phyloP scores from a whole-genome alignment of 2,888 invertebrate genomes.

The Tinea trinotella region DNA sequence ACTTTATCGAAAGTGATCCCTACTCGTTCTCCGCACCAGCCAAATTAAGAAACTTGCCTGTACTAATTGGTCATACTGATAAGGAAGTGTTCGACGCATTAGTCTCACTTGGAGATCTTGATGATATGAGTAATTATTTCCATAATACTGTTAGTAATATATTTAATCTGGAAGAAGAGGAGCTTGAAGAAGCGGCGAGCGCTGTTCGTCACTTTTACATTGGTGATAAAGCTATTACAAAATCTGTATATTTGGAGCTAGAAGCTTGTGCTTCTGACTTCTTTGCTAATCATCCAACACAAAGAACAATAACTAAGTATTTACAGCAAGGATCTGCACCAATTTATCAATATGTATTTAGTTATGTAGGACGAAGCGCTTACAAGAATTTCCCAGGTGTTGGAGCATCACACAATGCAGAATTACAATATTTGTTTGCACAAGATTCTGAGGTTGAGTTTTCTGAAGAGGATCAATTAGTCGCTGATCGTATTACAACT shows the following conservation, averaged over 20 bases:
- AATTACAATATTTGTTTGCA: slow-evolving; percentile 46
- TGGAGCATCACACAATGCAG: slow-evolving; percentile 41
- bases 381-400: slow-evolving; percentile 24
- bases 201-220: slow-evolving; percentile 49
- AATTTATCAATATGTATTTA: slow-evolving; percentile 50
- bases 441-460: slow-evolving; percentile 23
- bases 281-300: slow-evolving; percentile 45
- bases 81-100: slow-evolving; percentile 32
- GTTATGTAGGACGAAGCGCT: slow-evolving; percentile 37
- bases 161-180: slow-evolving; percentile 42
- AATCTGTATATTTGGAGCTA: slow-evolving; percentile 33
- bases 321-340: slow-evolving; percentile 44
- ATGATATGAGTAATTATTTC: slow-evolving; percentile 37
- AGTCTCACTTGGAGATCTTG: neutral
- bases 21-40: slow-evolving; percentile 41
- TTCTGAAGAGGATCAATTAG: slow-evolving; percentile 34
- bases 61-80: slow-evolving; percentile 52
- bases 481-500: slow-evolving; percentile 41
- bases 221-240: slow-evolving; percentile 45
- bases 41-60: slow-evolving; percentile 47
- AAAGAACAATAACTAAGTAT: slow-evolving; percentile 41
- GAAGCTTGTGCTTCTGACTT: slow-evolving; percentile 53
- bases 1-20: slow-evolving; percentile 49
- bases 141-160: slow-evolving; percentile 40
- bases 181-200: slow-evolving; percentile 34